Base-by-base conservation (phyloP, 2,113 vertebrate species). In the Petrocephalus zakoni region DNA sequence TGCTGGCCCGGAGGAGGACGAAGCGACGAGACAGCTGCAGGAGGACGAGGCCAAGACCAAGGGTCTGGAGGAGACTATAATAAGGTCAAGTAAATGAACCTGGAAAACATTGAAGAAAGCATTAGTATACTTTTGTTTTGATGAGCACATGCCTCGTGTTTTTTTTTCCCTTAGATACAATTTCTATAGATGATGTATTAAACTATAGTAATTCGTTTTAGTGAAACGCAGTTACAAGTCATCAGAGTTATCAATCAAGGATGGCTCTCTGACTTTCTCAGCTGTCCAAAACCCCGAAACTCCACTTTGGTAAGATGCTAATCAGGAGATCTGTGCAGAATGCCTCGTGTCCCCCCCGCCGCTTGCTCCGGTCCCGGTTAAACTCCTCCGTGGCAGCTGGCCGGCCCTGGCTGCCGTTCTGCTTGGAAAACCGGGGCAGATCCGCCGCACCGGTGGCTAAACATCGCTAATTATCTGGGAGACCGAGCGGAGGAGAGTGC, bases 1-100 rank as follows among this genome's bases (percentile, higher is more conserved):
- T 87, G 93, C 96, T 0, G 95, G 95, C 85, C 93, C 94, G 0
- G 96, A 97, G 52, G 97, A 97, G 55, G 96, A 97, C 0, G 95
- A 96, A 58, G 96, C 95, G 52, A 94, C 92, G 91, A 97, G 93
- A 87, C 97, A 97, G 90, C 95, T 98, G 93, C 95, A 96, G 86
- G 96, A 97, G 87, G 97, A 99, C 0, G 95, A 97, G 88, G 95
- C 93, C 92, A 97, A 95, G 93, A 95, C 95, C 75, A 95, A 93
- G 93, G 95, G 88, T 75, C 95, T 99, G 90, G 97, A 99, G 90
- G 97, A 96, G 5, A 94, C 94, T 89, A 96, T 99, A 92, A 92
- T 92, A 92, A 98, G 97, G 98, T 99, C 81, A 83, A 83, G 81
- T 49, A n/a, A 47, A 47, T 42, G 78, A 46, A 9, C 34, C 19